Conservation (phyloP, 2,797 vertebrate species). For the Pseudomugil tenellus region DNA sequence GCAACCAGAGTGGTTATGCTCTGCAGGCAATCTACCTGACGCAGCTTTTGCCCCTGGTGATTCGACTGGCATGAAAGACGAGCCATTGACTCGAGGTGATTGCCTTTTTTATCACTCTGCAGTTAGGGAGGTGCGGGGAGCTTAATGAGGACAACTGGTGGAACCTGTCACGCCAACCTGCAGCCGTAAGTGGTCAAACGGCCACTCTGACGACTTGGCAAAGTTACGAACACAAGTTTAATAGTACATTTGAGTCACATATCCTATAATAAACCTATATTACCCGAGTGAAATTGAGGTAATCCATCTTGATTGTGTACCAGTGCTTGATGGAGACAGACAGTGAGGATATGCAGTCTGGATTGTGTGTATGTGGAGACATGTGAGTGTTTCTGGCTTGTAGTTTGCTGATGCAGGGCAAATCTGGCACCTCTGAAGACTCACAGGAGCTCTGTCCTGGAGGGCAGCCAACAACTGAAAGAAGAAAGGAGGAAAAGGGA, state of each 20-base stretch:
- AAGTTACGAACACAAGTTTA: conserved; percentile 35
- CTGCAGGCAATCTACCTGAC: conserved; percentile 63
- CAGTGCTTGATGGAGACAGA: conserved; percentile 42
- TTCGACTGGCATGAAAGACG: conserved; percentile 45
- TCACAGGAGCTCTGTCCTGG: conserved; percentile 52
- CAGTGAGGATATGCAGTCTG: conserved; percentile 37
- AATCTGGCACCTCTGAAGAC: conserved; percentile 52
- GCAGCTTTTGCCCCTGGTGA: conserved; percentile 46
- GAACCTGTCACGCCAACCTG: conserved; percentile 32
- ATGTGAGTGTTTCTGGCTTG: conserved; percentile 51
- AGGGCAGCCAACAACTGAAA: conserved; percentile 57
- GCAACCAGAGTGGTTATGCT: conserved; percentile 66
- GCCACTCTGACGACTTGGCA: conserved; percentile 34
- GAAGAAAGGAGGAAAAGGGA: conserved; percentile 6
- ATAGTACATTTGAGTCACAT: conserved; percentile 37
- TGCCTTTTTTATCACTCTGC: conserved; percentile 56
- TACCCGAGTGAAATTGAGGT: conserved; percentile 48
- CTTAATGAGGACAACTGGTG: conserved; percentile 65
- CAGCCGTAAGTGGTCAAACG: conserved; percentile 24
- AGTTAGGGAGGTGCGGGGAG: conserved; percentile 51
- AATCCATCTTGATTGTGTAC: conserved; percentile 44
- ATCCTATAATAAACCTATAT: conserved; percentile 42
- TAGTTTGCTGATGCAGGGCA: conserved; percentile 65
- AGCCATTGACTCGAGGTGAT: conserved; percentile 44
- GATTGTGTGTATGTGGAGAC: conserved; percentile 20